These are phyloP conservation scores for Synergus itoensis DNA, from an alignment of 2,888 invertebrate species.

Conservation along the genomic window DNA sequence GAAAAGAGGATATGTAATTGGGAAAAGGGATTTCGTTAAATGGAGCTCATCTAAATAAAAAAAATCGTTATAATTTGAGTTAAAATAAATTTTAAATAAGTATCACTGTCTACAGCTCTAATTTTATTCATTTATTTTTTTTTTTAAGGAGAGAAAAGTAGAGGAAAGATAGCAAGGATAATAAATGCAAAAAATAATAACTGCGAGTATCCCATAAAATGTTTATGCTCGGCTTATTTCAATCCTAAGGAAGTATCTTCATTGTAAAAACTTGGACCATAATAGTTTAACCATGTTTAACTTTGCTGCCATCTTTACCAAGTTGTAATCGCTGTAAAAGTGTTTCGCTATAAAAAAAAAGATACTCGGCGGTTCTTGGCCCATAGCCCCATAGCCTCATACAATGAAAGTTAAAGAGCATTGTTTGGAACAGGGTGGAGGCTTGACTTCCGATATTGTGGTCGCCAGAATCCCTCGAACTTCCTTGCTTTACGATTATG, in stretches of 20 bases:
- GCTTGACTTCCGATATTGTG: slow-evolving; percentile 29
- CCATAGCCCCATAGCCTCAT: slow-evolving; percentile 4
- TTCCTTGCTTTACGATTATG: slow-evolving; percentile 55
- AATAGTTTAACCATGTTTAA: slow-evolving; percentile 2
- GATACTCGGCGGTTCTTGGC: background rate
- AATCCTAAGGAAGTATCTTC: background rate
- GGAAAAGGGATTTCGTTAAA: too few relatives aligned
- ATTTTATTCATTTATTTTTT: too few relatives aligned
- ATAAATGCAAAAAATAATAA: background rate
- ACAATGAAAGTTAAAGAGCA: slow-evolving; percentile 21
- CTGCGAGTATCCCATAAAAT: background rate
- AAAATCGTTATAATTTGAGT: too few relatives aligned
- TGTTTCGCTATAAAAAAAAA: slow-evolving; percentile 18
- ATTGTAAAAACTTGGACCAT: background rate
- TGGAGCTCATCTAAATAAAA: too few relatives aligned
- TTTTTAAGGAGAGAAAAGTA: too few relatives aligned
- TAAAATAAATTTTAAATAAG: too few relatives aligned
- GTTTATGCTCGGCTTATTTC: background rate
- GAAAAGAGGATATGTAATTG: too few relatives aligned
- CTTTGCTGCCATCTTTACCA: background rate
- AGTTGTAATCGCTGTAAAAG: slow-evolving; percentile 18
- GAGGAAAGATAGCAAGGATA: background rate
- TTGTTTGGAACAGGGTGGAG: background rate
- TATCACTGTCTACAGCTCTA: too few relatives aligned
- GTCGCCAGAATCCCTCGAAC: slow-evolving; percentile 9